phyloP scores from a whole-genome alignment of 2,888 invertebrate species.

The Troilus luridus region DNA sequence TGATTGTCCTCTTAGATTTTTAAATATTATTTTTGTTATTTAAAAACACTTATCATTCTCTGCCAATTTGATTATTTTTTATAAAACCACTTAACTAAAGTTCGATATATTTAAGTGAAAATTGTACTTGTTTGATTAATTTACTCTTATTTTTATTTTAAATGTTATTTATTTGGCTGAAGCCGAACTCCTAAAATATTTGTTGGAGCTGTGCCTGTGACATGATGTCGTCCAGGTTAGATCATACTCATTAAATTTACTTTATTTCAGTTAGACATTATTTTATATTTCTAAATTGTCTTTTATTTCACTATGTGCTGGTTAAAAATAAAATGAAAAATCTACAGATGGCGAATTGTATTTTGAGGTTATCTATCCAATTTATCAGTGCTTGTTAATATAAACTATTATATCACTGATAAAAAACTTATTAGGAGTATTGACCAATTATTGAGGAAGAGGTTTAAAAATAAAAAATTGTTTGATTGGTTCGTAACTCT shows the following conservation, averaged over 20 bases:
- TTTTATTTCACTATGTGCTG: neutral
- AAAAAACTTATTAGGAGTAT: neutral
- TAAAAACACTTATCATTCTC: neutral
- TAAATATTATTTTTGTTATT: too few species aligned
- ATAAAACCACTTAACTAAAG: neutral
- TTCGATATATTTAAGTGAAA: neutral
- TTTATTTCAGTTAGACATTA: neutral
- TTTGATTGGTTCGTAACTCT: neutral
- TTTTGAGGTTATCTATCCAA: neutral
- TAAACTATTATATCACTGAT: neutral
- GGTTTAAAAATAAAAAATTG: neutral
- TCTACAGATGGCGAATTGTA: conserved; percentile 1
- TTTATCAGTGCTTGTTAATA: neutral
- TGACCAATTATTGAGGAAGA: too few species aligned
- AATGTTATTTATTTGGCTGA: neutral
- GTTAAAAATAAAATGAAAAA: neutral
- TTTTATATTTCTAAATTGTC: neutral
- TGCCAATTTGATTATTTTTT: neutral
- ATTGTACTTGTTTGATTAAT: neutral
- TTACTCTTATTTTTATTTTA: neutral
- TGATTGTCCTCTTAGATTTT: too few species aligned
- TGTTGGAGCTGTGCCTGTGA: neutral
- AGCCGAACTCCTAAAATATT: neutral
- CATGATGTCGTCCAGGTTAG: neutral
- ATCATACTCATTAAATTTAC: neutral